phyloP scores from a whole-genome alignment of 2,888 invertebrate genomes.

The Parthenolecanium corni region DNA sequence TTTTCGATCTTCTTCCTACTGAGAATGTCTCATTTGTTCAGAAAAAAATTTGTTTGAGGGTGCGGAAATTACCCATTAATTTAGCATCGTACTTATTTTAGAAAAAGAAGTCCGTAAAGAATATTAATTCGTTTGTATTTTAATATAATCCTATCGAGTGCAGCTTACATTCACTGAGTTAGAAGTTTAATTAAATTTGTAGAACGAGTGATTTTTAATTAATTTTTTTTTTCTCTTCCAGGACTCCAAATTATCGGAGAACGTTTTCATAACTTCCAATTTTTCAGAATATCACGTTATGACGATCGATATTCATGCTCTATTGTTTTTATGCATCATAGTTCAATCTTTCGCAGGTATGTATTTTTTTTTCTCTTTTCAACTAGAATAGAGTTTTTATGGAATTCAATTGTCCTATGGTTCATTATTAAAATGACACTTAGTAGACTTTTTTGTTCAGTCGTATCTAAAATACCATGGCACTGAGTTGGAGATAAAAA shows the following conservation, averaged over 20 bases:
- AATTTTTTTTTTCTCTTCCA: not conserved
- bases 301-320: conserved; percentile 10
- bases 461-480: too few species aligned
- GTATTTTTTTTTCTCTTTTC: not conserved
- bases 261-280: conserved; percentile 4
- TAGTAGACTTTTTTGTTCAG: too few species aligned
- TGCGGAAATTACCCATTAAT: too few species aligned
- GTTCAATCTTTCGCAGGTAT: not conserved
- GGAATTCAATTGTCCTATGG: too few species aligned
- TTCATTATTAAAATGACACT: too few species aligned
- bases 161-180: not conserved
- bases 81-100: too few species aligned
- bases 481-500: too few species aligned
- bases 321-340: not conserved
- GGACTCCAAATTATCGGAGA: conserved; percentile 9
- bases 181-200: not conserved
- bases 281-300: conserved; percentile 9
- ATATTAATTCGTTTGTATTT: not conserved
- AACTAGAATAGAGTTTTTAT: not conserved
- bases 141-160: not conserved
- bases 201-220: too few species aligned
- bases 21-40: too few species aligned
- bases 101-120: too few species aligned
- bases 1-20: too few species aligned
- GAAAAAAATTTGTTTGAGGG: too few species aligned